Conservation (phyloP, 2,113 vertebrate genomes). For the Clarias macrocephalus region DNA sequence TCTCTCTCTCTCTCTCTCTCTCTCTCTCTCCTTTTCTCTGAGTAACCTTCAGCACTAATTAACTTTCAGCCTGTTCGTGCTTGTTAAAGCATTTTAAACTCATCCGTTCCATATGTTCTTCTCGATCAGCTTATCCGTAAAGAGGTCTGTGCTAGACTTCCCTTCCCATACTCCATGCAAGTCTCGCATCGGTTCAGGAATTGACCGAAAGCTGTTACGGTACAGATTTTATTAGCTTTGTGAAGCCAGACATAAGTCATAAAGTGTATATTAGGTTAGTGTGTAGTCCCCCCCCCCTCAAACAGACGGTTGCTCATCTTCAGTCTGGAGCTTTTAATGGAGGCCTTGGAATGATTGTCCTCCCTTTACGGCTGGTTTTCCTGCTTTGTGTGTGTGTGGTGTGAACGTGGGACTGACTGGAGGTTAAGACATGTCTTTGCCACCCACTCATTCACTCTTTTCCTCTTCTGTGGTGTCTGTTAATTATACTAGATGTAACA, state of each 20-base stretch:
- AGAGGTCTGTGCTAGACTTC: slow-evolving; percentile 9
- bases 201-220: slow-evolving; percentile 27
- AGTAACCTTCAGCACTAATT: slow-evolving; percentile 16
- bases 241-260: slow-evolving; percentile 16
- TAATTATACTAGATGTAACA: background rate
- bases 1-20: slow-evolving; percentile 3
- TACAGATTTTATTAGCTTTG: slow-evolving; percentile 30
- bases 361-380: background rate
- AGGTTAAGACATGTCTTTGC: slow-evolving; percentile 10
- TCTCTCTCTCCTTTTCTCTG: background rate
- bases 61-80: slow-evolving; percentile 25
- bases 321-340: slow-evolving; percentile 24
- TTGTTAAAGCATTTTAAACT: slow-evolving; percentile 19
- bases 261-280: slow-evolving; percentile 22
- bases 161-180: slow-evolving; percentile 11
- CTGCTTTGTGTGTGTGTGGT: background rate
- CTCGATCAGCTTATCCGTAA: slow-evolving; percentile 7
- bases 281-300: background rate
- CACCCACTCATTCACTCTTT: background rate
- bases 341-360: background rate
- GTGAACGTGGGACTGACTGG: background rate
- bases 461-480: background rate
- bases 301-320: slow-evolving; percentile 2
- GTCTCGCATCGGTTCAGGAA: slow-evolving; percentile 33
- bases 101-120: slow-evolving; percentile 46